Evolutionary conservation across 2,888 invertebrate species (phyloP), one percentile per base, ranked within the genome.

Genomic region (Drosophila longiperda): DNA sequence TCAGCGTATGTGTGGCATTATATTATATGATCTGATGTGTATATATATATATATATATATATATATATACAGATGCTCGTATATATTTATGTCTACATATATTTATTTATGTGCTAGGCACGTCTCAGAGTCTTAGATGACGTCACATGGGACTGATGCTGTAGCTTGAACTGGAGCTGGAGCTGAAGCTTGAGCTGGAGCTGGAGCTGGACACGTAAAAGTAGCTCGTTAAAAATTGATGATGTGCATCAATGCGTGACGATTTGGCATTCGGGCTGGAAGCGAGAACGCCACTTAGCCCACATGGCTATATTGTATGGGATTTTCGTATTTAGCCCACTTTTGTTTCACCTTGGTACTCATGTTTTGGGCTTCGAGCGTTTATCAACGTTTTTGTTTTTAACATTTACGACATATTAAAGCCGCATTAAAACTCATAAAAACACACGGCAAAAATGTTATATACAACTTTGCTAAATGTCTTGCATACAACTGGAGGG

Each of bases 141-240:
- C 83, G 86, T 82, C 80, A 84, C n/a, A 4, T 61, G 48, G 23
- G 20, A 20, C 20, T 40, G 38, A 55, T 8, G 26, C 55, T 38
- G 55, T 9, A 26, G 55, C 38, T 38, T 12, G n/a, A n/a, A 53
- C 48, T 53, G 32, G 6, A 32, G 45, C 29, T 29, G 29, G 29
- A 29, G 29, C 29, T 29, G 49, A 17, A 29, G 49, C 49, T 49
- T 9, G 5, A 26, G 4, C 29, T 29, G 29, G 4, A n/a, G 53
- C 48, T 53, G 34, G 4, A 32, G 45, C 62, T 73, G 81, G 71
- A 80, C 86, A 84, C 82, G 80, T 84, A 83, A 76, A 78, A 80
- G 80, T 73, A 62, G 84, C 83, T 83, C 83, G 84, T 84, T 86
- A 83, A 84, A 86, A 86, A 86, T 86, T 86, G 78, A 84, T 83